Evolutionary conservation across 2,888 invertebrate species (phyloP), one percentile per base, ranked within the genome.

Genomic region (Anthoptus insignis): DNA sequence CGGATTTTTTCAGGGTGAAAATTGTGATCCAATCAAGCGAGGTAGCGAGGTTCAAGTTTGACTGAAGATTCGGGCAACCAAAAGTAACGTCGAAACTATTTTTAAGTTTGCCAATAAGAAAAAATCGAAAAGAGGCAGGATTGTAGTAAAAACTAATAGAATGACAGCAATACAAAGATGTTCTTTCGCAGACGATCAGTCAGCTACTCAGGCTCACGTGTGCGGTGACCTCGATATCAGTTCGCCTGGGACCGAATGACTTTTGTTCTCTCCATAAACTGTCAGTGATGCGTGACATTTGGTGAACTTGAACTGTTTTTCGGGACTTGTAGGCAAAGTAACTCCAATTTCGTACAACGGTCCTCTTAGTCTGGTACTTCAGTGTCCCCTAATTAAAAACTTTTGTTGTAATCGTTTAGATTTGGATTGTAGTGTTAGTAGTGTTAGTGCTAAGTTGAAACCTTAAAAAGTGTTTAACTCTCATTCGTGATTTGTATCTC

Each of bases 91-190:
- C 16, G 3, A 13, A 34, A 8, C 34, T 19, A 37, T 47, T 34
- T 13, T 16, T n/a, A n/a, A n/a, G n/a, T n/a, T n/a, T 14, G 8
- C n/a, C 24, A 59, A 59, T 27, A 19, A 57, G 27, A 57, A 27
- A 22, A 58, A 45, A 34, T 52, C 58, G 27, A 16, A 32, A 32
- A 47, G n/a, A 27, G 50, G 27, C 32, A 52, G 57, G 52, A n/a
- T 16, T 49, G 81, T 77, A 76, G 80, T 77, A 78, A 76, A 76
- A 83, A 80, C 81, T 81, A 83, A 83, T 83, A 80, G 79, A 82
- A 80, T 75, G 76, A 78, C 73, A 76, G 76, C 72, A 70, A 70
- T 67, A 78, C 81, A 83, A 84, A 85, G 81, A 81, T 75, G 81
- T 80, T 82, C 79, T 79, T 79, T 75, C 68, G 75, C 65, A 66